Percentiles rank a stretch among this genome's conserved stretches.
phyloP scores from a whole-genome alignment of 2,888 invertebrate species.

The Himalopsyche anomala region DNA sequence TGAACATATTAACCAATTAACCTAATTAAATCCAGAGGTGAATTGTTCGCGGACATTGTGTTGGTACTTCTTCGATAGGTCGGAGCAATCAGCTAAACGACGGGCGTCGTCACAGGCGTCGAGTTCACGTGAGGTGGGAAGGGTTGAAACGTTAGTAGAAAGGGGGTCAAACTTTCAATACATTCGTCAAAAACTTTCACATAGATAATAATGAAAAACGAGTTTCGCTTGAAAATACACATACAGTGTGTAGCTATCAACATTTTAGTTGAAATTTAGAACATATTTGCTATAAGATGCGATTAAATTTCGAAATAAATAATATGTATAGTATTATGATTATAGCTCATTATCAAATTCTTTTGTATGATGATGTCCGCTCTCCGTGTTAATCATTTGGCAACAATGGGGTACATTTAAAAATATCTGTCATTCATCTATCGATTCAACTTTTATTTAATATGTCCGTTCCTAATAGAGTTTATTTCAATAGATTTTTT shows the following conservation, averaged over 20 bases:
- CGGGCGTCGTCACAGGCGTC: slow-evolving; percentile 16
- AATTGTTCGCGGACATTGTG: not conserved
- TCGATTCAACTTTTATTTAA: no score
- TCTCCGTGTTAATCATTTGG: no score
- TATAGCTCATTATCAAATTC: no score
- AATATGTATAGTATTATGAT: no score
- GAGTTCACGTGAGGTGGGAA: not conserved
- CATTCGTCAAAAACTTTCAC: slow-evolving; percentile 31
- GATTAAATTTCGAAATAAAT: no score
- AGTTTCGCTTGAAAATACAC: not conserved
- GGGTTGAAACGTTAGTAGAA: not conserved
- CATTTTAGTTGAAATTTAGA: not conserved
- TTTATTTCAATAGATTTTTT: no score
- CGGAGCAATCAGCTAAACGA: slow-evolving; percentile 17
- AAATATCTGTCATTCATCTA: no score
- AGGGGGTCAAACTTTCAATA: slow-evolving; percentile 25
- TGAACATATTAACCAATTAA: no score
- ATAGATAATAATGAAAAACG: not conserved
- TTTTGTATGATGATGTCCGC: no score
- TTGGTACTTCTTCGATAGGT: not conserved
- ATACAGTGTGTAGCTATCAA: not conserved
- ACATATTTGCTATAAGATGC: no score
- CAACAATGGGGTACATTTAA: no score
- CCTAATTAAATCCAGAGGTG: not conserved
- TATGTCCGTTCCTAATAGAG: no score